These are phyloP conservation scores for Netelia fuscicornis DNA, from an alignment of 2,888 invertebrate genomes.

Conservation along the genomic window DNA sequence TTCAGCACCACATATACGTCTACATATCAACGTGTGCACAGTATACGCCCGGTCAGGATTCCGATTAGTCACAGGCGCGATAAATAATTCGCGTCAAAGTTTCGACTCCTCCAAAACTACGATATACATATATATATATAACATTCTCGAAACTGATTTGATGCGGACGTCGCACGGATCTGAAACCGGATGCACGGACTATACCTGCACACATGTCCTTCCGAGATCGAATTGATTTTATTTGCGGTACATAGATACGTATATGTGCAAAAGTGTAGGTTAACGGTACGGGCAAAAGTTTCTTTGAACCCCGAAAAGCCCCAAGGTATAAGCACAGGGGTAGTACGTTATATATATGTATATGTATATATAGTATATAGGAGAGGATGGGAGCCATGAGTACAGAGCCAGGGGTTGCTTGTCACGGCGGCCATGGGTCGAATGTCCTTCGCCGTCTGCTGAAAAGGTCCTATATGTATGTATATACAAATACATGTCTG, in stretches of 20 bases:
- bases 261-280: neutral
- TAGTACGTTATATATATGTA: neutral
- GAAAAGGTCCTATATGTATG: constrained; percentile 6
- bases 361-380: constrained; percentile 51
- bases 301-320: constrained; percentile 67
- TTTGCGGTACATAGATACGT: constrained; percentile 41
- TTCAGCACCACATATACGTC: neutral
- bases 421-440: constrained; percentile 61
- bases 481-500: constrained; percentile 14
- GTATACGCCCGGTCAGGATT: constrained; percentile 33
- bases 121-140: neutral
- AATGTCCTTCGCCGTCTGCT: constrained; percentile 59
- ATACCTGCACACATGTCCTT: constrained; percentile 18
- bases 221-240: constrained; percentile 64
- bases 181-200: constrained; percentile 37
- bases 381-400: constrained; percentile 52
- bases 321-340: constrained; percentile 51
- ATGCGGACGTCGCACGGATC: neutral
- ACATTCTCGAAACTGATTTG: constrained; percentile 9
- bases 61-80: constrained; percentile 49
- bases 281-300: constrained; percentile 55
- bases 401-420: constrained; percentile 49
- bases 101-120: neutral
- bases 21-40: constrained; percentile 2
- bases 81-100: constrained; percentile 58